Evolutionary conservation across 2,888 invertebrate genomes (phyloP), one percentile per base, ranked within the genome.

Genomic region (Cryptophagus acutangulus): DNA sequence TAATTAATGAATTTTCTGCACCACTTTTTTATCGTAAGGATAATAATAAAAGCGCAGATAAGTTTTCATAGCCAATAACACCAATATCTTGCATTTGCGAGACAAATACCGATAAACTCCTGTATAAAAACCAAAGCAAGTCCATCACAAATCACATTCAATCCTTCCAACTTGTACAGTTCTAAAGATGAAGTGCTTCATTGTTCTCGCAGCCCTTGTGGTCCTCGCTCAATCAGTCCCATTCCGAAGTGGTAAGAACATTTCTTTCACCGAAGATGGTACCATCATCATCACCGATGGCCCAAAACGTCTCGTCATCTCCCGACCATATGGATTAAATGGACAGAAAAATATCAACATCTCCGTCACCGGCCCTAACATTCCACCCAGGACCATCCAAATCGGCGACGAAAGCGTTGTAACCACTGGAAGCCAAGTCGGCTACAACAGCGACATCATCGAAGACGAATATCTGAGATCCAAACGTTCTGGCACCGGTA

Each of bases 261-360:
- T 56, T 13, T 38, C 39, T 20, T 40, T 55, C 33, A 42, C 45
- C 40, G 50, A 52, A 12, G 56, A 57, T 37, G 54, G 54, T n/a
- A 55, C 46, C 26, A 52, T 58, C 30, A 33, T 49, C 14, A 51
- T 58, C 28, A 41, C 34, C 8, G 43, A 37, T 2, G 40, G 40
- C 4, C 36, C 36, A 20, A 57, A 55, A 5, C 54, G 44, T 18
- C 46, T 43, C 12, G 45, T 57, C 6, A 54, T 58, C 17, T 35
- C 44, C 26, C 51, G 40, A 29, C 40, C 38, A 5, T 17, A 37
- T 9, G 53, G 50, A 24, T 42, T 15, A n/a, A 38, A 40, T 18
- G 57, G 53, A n/a, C 43, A 49, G 12, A 46, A 36, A 14, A 41
- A 44, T 40, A 45, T 52, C 17, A 54, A 57, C 25, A 52, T 58